Evolutionary conservation across 2,888 invertebrate genomes (phyloP), one percentile per base, ranked within the genome.

Genomic region (Melanophora roralis): DNA sequence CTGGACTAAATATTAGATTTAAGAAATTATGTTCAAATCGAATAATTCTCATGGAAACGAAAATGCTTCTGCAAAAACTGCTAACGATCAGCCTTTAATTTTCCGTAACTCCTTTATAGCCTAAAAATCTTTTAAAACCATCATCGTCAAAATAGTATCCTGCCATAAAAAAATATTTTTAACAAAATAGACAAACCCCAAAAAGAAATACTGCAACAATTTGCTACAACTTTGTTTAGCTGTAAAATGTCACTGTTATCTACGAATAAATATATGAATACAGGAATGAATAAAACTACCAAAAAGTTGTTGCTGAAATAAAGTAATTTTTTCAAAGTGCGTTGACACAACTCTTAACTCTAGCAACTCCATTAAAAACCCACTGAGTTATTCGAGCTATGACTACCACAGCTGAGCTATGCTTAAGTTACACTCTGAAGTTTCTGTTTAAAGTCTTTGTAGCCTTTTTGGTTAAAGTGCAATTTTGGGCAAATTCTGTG

Each of bases 191-290:
- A n/a, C 36, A 16, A 14, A 27, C 2, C n/a, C n/a, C n/a, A 12
- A 32, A 60, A 51, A 57, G 27, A 23, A 62, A 47, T 49, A 47
- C 14, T 47, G n/a, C 16, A 59, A 47, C 38, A 76, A 75, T 64
- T 76, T 76, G 68, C 67, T 68, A 62, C 67, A 80, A 80, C 62
- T 76, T 80, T 27, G n/a, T 72, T 67, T 69, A 57, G 38, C 71
- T 62, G 62, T 64, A 68, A 80, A 80, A 75, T 75, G 75, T 45
- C 71, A 67, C 64, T 34, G 23, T 34, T 38, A 59, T 14, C 8
- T 21, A 11, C 2, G 32, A 55, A 72, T 27, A 45, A 27, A 27
- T 27, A 27, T 27, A 6, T 27, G 6, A 3, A 27, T 6, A 27
- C 3, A 6, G 6, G 6, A 27, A 27, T 27, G 34, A 16, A 19